Percentiles rank a stretch among this genome's conserved stretches.
Evolutionary conservation across 2,888 invertebrate genomes (phyloP).

Genomic region (Meiosimyza decipiens): DNA sequence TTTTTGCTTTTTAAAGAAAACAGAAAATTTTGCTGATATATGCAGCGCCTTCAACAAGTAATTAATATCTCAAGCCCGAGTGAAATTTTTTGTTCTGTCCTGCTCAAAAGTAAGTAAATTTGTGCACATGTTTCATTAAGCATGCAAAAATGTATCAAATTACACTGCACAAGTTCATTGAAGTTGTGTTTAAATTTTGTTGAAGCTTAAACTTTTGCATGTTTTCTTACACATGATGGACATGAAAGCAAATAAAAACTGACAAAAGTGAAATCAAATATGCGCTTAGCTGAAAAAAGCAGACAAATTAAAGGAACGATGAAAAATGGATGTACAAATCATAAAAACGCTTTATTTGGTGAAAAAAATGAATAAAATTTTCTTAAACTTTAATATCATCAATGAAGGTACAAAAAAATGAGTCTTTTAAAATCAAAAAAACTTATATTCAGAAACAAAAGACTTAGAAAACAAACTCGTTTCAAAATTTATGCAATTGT

Average conservation of each 20-base stretch:
- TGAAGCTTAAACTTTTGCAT: background rate
- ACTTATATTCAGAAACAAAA: too few species aligned
- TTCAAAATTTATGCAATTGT: too few species aligned
- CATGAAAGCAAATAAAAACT: conserved; percentile 19
- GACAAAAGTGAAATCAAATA: conserved; percentile 17
- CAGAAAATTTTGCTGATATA: too few species aligned
- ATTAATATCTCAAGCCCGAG: conserved; percentile 28
- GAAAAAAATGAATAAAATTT: too few species aligned
- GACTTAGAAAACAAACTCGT: too few species aligned
- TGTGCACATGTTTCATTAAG: conserved; percentile 62
- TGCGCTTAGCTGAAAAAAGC: background rate
- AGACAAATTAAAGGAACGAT: background rate
- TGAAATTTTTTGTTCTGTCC: conserved; percentile 29
- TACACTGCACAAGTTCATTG: conserved; percentile 37
- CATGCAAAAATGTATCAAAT: conserved; percentile 57
- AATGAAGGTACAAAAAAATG: too few species aligned
- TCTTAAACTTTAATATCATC: too few species aligned
- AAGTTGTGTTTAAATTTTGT: background rate
- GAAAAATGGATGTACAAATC: background rate
- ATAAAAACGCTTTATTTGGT: too few species aligned
- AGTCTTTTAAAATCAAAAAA: too few species aligned
- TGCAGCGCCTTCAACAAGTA: too few species aligned
- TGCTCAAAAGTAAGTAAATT: conserved; percentile 60
- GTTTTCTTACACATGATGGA: conserved; percentile 22
- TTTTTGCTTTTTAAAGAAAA: too few species aligned